These are phyloP conservation scores for Tapera naevia DNA, from an alignment of 2,797 vertebrate genomes.

Conservation along the genomic window DNA sequence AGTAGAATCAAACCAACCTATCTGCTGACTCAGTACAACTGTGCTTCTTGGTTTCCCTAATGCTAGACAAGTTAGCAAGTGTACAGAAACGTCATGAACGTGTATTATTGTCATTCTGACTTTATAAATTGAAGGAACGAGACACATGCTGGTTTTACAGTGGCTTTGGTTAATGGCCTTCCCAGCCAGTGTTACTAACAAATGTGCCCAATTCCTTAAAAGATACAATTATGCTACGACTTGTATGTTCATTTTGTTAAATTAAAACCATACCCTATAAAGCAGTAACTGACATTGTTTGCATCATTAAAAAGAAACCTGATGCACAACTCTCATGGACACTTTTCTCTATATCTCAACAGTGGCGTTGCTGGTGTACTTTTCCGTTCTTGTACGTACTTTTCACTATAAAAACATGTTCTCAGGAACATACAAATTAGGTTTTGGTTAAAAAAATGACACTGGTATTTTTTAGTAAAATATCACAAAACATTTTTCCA, in stretches of 20 bases:
- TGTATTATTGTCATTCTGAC: neutral
- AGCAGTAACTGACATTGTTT: neutral
- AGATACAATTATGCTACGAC: neutral
- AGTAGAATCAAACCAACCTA: neutral
- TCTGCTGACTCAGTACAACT: neutral
- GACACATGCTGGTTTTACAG: neutral
- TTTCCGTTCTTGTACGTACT: neutral
- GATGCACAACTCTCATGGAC: neutral
- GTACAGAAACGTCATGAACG: neutral
- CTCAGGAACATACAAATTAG: constrained; percentile 7
- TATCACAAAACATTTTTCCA: neutral
- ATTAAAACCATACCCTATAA: neutral
- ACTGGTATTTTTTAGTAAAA: constrained; percentile 21
- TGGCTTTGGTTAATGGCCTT: neutral
- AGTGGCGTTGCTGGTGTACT: neutral
- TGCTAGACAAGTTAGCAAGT: neutral
- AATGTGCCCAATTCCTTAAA: neutral
- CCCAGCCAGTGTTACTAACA: neutral
- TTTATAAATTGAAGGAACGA: neutral
- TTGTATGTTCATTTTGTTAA: neutral
- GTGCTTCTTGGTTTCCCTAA: neutral
- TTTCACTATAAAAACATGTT: neutral
- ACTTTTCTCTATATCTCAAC: neutral
- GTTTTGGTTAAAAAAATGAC: neutral
- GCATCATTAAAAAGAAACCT: constrained; percentile 5